These are phyloP conservation scores for Drosophila pseudotakahashii DNA, from an alignment of 2,888 invertebrate species.

Conservation along the genomic window DNA sequence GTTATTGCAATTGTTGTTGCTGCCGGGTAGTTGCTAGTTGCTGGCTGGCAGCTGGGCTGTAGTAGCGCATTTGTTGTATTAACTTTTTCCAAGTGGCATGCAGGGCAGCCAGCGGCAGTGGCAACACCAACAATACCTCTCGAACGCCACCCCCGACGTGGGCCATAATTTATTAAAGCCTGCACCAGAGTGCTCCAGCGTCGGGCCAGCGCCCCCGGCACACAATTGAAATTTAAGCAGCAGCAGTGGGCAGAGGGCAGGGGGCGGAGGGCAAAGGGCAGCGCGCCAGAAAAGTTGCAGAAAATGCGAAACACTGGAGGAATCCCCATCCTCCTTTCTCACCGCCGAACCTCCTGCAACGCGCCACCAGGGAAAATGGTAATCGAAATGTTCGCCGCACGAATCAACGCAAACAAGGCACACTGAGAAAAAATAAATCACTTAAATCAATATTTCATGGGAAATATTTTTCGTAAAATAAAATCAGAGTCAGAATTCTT, in stretches of 20 bases:
- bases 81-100: slow-evolving; percentile 75
- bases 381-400: slow-evolving; percentile 71
- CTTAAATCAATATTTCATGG: too few species aligned
- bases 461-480: too few species aligned
- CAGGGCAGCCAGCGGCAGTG: slow-evolving; percentile 28
- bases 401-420: slow-evolving; percentile 51
- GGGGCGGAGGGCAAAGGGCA: slow-evolving; percentile 32
- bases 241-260: slow-evolving; percentile 31
- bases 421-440: slow-evolving; percentile 5
- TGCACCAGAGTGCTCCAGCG: slow-evolving; percentile 76
- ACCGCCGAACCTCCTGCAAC: slow-evolving; percentile 4
- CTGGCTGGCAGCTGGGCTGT: neutral
- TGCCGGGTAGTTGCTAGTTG: slow-evolving; percentile 29
- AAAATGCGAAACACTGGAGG: slow-evolving; percentile 67
- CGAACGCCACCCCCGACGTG: slow-evolving; percentile 34
- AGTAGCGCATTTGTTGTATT: slow-evolving; percentile 75
- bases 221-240: slow-evolving; percentile 79
- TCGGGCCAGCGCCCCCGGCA: slow-evolving; percentile 64
- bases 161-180: slow-evolving; percentile 80
- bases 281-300: slow-evolving; percentile 55
- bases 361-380: slow-evolving; percentile 61
- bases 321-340: slow-evolving; percentile 3
- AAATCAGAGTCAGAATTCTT: too few species aligned
- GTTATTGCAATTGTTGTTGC: slow-evolving; percentile 49
- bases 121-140: slow-evolving; percentile 29